Evolutionary conservation across 2,888 invertebrate genomes (phyloP).

Genomic region (Eristalinus aeneus): DNA sequence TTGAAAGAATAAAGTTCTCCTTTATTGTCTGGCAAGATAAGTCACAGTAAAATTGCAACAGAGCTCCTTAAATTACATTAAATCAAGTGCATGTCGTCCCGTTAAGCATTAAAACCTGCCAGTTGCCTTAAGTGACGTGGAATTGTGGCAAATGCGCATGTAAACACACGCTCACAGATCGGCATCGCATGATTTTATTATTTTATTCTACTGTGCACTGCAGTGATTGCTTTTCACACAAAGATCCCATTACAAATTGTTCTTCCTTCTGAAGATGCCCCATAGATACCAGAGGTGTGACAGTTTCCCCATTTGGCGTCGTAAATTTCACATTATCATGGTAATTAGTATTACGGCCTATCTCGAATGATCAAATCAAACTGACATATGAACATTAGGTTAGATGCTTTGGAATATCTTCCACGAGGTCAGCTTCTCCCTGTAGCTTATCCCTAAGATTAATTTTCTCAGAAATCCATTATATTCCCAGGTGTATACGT

Average conservation of each 20-base stretch:
- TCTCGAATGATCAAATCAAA: neutral
- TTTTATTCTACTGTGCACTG: neutral
- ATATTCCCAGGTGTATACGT: constrained; percentile 20
- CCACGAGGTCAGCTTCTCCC: neutral
- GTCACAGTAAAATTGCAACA: too few relatives aligned
- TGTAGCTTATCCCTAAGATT: neutral
- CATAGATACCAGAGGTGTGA: neutral
- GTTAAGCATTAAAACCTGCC: neutral
- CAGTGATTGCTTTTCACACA: neutral
- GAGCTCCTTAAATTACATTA: neutral
- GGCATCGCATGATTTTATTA: neutral
- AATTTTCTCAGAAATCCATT: neutral
- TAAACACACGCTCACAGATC: neutral
- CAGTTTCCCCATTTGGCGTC: neutral
- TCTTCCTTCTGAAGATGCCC: neutral
- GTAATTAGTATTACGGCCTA: neutral
- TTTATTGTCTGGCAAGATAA: too few relatives aligned
- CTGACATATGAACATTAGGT: neutral
- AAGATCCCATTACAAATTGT: neutral
- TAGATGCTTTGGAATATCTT: neutral
- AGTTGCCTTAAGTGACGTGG: neutral
- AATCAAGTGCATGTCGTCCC: neutral
- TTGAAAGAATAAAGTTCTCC: too few relatives aligned
- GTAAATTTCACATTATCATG: neutral
- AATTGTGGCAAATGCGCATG: neutral